A percentile compares a stretch with the other conserved stretches of the same genome.
These are phyloP conservation scores for Umimayanthus chanpuru DNA, from an alignment of 92 coral and sea anemone species.

Conservation along the genomic window DNA sequence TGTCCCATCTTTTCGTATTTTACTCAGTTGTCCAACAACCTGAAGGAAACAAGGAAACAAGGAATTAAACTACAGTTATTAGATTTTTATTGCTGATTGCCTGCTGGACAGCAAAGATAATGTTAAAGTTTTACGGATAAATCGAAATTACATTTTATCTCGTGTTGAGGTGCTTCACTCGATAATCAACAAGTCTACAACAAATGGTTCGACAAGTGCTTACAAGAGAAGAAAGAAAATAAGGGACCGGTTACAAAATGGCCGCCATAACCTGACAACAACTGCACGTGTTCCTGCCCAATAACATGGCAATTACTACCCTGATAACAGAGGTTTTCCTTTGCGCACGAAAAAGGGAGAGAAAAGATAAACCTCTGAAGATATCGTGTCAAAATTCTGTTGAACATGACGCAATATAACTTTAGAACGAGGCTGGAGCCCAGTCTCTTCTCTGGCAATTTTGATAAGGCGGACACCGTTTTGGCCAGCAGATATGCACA, in stretches of 20 bases:
- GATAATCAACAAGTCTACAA: too few relatives aligned
- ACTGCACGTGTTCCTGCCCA: not conserved
- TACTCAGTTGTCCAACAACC: not conserved
- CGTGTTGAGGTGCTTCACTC: not conserved
- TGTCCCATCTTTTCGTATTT: not conserved
- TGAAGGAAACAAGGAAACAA: not conserved
- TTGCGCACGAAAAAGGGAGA: too few relatives aligned
- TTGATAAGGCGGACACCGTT: too few relatives aligned
- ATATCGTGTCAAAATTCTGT: too few relatives aligned
- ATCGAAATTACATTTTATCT: not conserved
- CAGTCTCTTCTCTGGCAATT: too few relatives aligned
- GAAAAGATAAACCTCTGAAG: too few relatives aligned
- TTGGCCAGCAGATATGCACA: too few relatives aligned
- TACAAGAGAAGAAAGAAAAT: too few relatives aligned
- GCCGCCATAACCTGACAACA: not conserved
- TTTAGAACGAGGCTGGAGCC: too few relatives aligned
- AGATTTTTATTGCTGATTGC: not conserved
- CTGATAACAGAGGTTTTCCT: too few relatives aligned
- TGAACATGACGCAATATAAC: too few relatives aligned
- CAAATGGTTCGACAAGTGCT: not conserved
- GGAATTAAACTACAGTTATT: not conserved
- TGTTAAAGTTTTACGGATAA: not conserved
- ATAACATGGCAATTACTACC: too few relatives aligned
- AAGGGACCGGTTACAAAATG: not conserved
- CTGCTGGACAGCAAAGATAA: not conserved